A percentile compares a stretch with the other conserved stretches of the same genome.
These are phyloP conservation scores for Podilymbus podiceps DNA, from an alignment of 2,113 vertebrate species.

Conservation along the genomic window DNA sequence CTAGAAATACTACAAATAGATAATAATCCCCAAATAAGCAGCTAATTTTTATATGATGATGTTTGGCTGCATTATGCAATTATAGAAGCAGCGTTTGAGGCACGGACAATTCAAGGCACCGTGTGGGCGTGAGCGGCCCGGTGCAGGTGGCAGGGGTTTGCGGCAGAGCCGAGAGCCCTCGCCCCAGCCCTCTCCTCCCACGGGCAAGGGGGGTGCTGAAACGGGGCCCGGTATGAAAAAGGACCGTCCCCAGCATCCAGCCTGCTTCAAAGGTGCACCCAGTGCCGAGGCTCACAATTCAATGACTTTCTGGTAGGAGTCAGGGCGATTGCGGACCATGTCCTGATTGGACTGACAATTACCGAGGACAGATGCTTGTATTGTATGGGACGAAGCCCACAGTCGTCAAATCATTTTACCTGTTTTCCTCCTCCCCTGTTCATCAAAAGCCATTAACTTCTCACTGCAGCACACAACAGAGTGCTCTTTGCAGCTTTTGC, in stretches of 20 bases:
- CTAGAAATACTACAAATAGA: not conserved
- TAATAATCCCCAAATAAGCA: not conserved
- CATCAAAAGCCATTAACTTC: not conserved
- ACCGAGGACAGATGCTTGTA: not conserved
- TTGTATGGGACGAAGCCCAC: not conserved
- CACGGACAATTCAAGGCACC: not conserved
- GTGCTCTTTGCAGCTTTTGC: not conserved
- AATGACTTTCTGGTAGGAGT: not conserved
- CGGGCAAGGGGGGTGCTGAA: not conserved
- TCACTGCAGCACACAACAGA: accelerated
- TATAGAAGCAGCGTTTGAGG: not conserved
- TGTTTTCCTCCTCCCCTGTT: not conserved
- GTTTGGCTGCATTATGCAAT: not conserved
- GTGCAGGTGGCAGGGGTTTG: not conserved
- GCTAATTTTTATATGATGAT: not conserved
- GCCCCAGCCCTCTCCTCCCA: not conserved
- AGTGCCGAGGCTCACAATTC: not conserved
- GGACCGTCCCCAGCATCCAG: not conserved
- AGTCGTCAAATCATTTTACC: not conserved
- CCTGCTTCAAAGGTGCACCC: not conserved
- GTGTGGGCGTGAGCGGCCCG: not conserved
- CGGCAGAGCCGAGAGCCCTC: not conserved
- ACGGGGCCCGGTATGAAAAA: not conserved
- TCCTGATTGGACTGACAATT: not conserved
- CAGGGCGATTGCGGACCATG: accelerated